These are phyloP conservation scores for Drosophila triauraria DNA, from an alignment of 1,140 invertebrate genomes.

Conservation along the genomic window DNA sequence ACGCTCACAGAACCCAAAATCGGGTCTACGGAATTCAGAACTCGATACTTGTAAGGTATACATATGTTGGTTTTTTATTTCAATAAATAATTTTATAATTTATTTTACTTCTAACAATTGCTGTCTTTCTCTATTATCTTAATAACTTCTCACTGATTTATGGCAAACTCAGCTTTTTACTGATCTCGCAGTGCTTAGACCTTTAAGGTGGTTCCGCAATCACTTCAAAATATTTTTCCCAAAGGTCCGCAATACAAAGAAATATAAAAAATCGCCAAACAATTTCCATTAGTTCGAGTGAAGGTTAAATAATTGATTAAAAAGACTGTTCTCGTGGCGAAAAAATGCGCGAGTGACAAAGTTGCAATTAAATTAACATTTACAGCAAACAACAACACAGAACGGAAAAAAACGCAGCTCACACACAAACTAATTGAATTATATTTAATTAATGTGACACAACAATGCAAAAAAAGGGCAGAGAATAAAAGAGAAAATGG, in stretches of 20 bases:
- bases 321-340: conserved; percentile 47
- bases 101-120: no score
- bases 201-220: no score
- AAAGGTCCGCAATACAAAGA: not conserved
- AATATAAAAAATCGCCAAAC: conserved; percentile 11
- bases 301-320: conserved; percentile 69
- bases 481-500: not conserved
- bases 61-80: no score
- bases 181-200: no score
- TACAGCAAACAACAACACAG: conserved; percentile 6
- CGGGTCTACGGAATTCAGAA: no score
- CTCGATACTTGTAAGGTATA: no score
- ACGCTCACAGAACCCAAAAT: no score
- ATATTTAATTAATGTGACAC: conserved; percentile 66
- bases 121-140: no score
- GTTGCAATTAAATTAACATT: conserved; percentile 76
- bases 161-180: no score
- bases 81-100: no score
- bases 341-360: conserved; percentile 52
- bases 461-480: conserved; percentile 3
- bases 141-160: no score
- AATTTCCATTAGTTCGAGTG: conserved; percentile 49
- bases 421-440: conserved; percentile 48
- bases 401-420: conserved; percentile 1
- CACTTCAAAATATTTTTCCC: no score